phyloP scores from a whole-genome alignment of 1,140 invertebrate genomes.

The Acromyrmex charruanus region DNA sequence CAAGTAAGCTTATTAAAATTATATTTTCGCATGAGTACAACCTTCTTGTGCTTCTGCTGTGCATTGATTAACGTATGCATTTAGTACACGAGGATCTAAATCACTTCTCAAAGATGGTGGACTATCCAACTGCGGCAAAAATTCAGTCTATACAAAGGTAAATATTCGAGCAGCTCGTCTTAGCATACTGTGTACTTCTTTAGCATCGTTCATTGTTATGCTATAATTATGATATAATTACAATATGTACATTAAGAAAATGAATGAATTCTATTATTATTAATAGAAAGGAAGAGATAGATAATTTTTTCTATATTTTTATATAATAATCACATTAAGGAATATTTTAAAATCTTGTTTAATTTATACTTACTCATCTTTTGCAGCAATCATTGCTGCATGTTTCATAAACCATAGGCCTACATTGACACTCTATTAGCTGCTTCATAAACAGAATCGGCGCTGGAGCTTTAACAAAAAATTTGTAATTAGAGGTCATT shows the following conservation, averaged over 20 bases:
- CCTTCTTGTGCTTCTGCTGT: conserved; percentile 92
- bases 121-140: conserved; percentile 86
- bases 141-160: conserved; percentile 86
- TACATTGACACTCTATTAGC: conserved; percentile 88
- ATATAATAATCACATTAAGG: conserved; percentile 3
- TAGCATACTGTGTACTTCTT: conserved; percentile 90
- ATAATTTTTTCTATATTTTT: conserved; percentile 23
- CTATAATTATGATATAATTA: conserved; percentile 76
- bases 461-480: conserved; percentile 82
- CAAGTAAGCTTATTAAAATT: conserved; percentile 16
- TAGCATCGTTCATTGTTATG: conserved; percentile 90
- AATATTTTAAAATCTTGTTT: conserved; percentile 1
- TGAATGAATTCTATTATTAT: not conserved
- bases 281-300: not conserved
- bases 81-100: conserved; percentile 88
- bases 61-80: conserved; percentile 90
- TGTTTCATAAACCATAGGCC: conserved; percentile 92
- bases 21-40: conserved; percentile 69
- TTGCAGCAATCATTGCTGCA: conserved; percentile 89
- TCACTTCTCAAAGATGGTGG: conserved; percentile 87
- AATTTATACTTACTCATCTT: conserved; percentile 88
- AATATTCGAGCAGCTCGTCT: conserved; percentile 90
- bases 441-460: conserved; percentile 89
- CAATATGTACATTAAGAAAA: not conserved
- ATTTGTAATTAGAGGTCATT: conserved; percentile 39